phyloP scores from a whole-genome alignment of 2,797 vertebrate species.

The Peromyscus aztecus region DNA sequence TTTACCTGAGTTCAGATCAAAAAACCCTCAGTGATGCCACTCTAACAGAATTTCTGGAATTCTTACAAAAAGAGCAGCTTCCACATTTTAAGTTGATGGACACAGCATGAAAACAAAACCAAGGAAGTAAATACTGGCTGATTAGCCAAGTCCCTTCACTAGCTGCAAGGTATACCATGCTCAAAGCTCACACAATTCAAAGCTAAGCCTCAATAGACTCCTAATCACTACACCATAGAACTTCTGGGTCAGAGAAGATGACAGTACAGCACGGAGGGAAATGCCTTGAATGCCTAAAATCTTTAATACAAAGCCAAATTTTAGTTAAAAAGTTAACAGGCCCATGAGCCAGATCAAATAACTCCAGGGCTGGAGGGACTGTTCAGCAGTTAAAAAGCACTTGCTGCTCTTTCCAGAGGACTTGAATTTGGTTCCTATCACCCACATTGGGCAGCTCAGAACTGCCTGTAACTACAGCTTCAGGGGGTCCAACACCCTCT shows the following conservation, averaged over 20 bases:
- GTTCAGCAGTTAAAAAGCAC: background rate
- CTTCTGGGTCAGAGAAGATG: slow-evolving; percentile 2
- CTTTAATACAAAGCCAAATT: background rate
- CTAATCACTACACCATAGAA: slow-evolving; percentile 2
- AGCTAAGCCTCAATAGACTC: slow-evolving; percentile 25
- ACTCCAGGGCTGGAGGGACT: background rate
- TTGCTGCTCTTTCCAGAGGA: background rate
- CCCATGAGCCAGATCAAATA: background rate
- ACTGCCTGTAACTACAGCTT: background rate
- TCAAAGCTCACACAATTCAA: slow-evolving; percentile 51
- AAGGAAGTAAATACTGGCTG: slow-evolving; percentile 12
- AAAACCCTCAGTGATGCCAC: background rate
- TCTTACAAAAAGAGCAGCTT: background rate
- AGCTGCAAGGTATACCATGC: slow-evolving; percentile 26
- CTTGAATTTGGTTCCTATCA: background rate
- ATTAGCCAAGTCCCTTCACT: slow-evolving; percentile 23
- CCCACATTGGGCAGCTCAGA: background rate
- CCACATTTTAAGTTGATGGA: background rate
- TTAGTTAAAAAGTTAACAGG: background rate
- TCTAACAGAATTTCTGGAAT: background rate
- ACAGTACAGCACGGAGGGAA: background rate
- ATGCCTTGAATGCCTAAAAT: background rate
- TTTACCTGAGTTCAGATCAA: background rate
- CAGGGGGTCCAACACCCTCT: background rate
- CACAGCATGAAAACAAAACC: background rate